Evolutionary conservation across 2,113 vertebrate genomes (phyloP).

Genomic region (Tyto alba): DNA sequence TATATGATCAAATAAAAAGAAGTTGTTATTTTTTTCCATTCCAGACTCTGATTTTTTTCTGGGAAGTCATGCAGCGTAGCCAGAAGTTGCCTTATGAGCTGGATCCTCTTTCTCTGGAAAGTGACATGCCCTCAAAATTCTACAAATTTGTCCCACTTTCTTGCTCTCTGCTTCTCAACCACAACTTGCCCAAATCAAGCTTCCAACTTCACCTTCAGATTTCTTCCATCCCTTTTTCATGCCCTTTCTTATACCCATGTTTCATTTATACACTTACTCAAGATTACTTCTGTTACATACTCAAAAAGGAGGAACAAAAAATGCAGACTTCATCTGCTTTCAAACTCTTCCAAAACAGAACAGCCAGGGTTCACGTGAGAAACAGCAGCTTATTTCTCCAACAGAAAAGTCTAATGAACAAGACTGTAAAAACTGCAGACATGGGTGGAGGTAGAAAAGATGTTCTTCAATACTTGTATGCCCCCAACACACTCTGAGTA

Average conservation of each 20-base stretch:
- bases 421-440: neutral
- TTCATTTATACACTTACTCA: neutral
- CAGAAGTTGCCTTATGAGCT: neutral
- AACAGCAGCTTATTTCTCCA: neutral
- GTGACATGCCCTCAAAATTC: neutral
- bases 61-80: rapidly evolving
- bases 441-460: neutral
- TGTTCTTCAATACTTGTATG: neutral
- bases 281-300: neutral
- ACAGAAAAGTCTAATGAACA: neutral
- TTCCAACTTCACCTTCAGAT: neutral
- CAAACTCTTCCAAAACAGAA: neutral
- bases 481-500: neutral
- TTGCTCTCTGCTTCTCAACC: neutral
- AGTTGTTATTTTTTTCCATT: neutral
- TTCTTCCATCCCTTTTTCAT: neutral
- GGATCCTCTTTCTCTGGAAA: neutral
- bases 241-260: neutral
- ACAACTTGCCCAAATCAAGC: neutral
- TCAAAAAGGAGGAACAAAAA: neutral
- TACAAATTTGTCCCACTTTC: neutral
- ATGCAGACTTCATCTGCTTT: rapidly evolving
- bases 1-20: neutral
- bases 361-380: neutral
- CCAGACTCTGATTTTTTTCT: neutral